Conservation (phyloP, 2,888 invertebrate genomes). For the Mimumesa dahlbomi region DNA sequence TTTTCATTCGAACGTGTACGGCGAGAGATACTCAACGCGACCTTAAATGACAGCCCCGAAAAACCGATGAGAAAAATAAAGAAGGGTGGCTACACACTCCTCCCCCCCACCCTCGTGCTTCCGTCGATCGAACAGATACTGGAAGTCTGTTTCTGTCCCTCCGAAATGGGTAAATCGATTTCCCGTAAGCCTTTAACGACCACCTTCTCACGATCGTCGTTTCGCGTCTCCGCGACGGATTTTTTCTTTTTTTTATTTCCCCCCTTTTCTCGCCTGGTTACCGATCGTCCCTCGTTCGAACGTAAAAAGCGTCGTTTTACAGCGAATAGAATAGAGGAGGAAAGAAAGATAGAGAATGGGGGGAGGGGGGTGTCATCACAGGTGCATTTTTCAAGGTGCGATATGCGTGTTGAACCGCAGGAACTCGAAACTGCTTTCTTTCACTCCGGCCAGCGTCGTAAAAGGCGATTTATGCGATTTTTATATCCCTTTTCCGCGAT, state of each 20-base stretch:
- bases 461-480: conserved; percentile 66
- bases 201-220: too few species aligned
- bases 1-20: neutral
- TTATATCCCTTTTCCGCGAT: conserved; percentile 48
- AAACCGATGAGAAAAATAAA: neutral
- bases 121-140: too few species aligned
- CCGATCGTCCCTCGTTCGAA: too few species aligned
- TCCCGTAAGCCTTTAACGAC: conserved; percentile 6
- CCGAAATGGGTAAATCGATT: conserved; percentile 6
- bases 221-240: neutral
- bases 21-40: neutral
- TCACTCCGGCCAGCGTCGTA: conserved; percentile 41
- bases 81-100: too few species aligned
- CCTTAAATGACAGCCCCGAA: conserved; percentile 7
- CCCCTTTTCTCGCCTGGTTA: too few species aligned
- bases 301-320: too few species aligned
- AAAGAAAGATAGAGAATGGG: too few species aligned
- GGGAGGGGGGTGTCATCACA: too few species aligned
- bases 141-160: too few species aligned
- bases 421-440: neutral
- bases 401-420: neutral
- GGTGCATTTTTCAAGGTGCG: conserved; percentile 3
- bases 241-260: neutral
- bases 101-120: too few species aligned
- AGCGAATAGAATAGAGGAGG: too few species aligned